Base-by-base conservation (phyloP, 2,113 vertebrate genomes). In the Malaclemys terrapin region DNA sequence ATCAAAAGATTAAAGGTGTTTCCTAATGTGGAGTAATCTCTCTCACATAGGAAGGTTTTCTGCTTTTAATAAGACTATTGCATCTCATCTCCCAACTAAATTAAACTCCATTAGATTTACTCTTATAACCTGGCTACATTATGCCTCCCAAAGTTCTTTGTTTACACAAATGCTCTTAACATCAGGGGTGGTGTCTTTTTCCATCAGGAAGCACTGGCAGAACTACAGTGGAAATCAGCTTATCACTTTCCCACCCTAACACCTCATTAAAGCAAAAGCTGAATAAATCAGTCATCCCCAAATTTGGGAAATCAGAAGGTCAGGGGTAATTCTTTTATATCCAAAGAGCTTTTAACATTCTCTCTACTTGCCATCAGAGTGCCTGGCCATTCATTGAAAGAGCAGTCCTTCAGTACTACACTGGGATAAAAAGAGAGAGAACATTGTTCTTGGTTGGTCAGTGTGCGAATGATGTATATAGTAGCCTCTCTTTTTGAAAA, bases 51-150 rank as follows among this genome's bases (percentile, higher is more conserved):
- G 5, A 93, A 90, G 85, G 12, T 38, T 90, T 31, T 84, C 22
- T 78, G 38, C 75, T 78, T 42, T 57, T 1, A 72, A 52, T 80
- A 81, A 91, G 92, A 85, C 3, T 19, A 87, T 54, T 72, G 38
- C 22, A 88, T 57, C 17, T 49, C 90, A 52, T 47, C 82, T 84
- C 54, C 47, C 84, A 85, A 69, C n/a, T 80, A 95, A 85, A 85
- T 9, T 27, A 45, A 94, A 85, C 29, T 82, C 62, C 62, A n/a
- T n/a, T 52, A n/a, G 31, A 57, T 95, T 93, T 69, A 29, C 80
- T 89, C 81, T 84, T 54, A 13, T n/a, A 90, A 80, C 42, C 83
- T 80, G 79, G 45, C 86, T 91, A 35, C 24, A 14, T 0, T 0
- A 59, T 38, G 22, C 20, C 24, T 91, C 82, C 45, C 9, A 47